phyloP scores from a whole-genome alignment of 2,888 invertebrate genomes.

The Maniola hyperantus region DNA sequence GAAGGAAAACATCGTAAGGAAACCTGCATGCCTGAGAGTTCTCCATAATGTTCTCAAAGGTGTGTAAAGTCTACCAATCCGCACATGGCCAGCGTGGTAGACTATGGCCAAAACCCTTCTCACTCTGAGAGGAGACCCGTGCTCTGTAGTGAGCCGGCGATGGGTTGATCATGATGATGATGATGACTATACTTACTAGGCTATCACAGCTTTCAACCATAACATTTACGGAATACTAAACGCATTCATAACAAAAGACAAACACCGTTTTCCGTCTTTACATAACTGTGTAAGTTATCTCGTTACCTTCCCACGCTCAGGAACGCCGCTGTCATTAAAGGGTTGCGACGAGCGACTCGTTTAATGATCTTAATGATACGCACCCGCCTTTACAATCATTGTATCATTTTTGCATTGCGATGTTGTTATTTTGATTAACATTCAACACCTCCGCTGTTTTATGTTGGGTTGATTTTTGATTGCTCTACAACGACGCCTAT shows the following conservation, averaged over 20 bases:
- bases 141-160: no score
- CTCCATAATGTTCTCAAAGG: no score
- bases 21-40: no score
- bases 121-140: no score
- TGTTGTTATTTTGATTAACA: conserved; percentile 35
- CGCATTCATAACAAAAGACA: conserved; percentile 59
- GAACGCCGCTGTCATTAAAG: conserved; percentile 54
- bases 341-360: conserved; percentile 46
- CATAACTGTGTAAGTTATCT: conserved; percentile 67
- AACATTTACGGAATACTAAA: conserved; percentile 32
- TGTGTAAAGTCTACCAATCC: no score
- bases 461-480: neutral
- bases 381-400: conserved; percentile 44
- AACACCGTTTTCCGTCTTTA: conserved; percentile 72
- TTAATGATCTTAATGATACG: conserved; percentile 54
- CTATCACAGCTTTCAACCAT: no score
- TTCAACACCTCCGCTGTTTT: conserved; percentile 29
- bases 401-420: conserved; percentile 47
- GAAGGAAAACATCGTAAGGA: no score
- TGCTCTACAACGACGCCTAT: neutral
- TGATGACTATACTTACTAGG: no score
- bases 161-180: no score
- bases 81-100: no score
- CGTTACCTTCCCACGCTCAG: conserved; percentile 63
- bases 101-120: no score